Percentiles rank a stretch among this genome's conserved stretches.
phyloP scores from a whole-genome alignment of 1,140 invertebrate species.

The Calliopsis andreniformis region DNA sequence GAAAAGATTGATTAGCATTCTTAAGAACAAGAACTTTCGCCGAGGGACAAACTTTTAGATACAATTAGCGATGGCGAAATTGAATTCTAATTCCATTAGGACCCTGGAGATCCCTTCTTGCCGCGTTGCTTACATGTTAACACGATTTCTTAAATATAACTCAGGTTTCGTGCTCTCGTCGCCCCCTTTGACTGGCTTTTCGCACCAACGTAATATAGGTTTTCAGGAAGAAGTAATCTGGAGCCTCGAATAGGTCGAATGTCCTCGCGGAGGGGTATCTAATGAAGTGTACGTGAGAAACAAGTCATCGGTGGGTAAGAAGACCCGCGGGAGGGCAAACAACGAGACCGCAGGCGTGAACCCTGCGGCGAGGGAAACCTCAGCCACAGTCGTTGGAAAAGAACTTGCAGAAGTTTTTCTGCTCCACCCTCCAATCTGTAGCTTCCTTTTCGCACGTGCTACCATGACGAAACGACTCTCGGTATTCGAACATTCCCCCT shows the following conservation, averaged over 20 bases:
- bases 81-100: slow-evolving; percentile 26
- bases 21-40: background rate
- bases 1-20: background rate
- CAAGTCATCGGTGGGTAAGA: slow-evolving; percentile 45
- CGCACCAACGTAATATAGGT: slow-evolving; percentile 51
- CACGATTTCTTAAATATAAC: slow-evolving; percentile 44
- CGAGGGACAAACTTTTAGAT: background rate
- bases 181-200: background rate
- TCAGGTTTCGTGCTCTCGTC: slow-evolving; percentile 1
- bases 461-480: slow-evolving; percentile 28
- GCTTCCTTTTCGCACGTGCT: slow-evolving; percentile 21
- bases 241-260: slow-evolving; percentile 46
- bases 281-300: slow-evolving; percentile 63
- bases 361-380: background rate
- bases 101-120: background rate
- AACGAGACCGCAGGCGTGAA: slow-evolving; percentile 21
- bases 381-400: background rate
- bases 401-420: slow-evolving; percentile 42
- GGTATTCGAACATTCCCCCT: slow-evolving; percentile 12
- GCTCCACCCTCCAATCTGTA: slow-evolving; percentile 1
- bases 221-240: slow-evolving; percentile 62
- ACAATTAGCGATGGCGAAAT: slow-evolving; percentile 34
- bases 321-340: slow-evolving; percentile 29
- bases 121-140: slow-evolving; percentile 30
- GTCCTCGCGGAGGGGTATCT: slow-evolving; percentile 49